phyloP scores from a whole-genome alignment of 64 coral and sea anemone species.

The Astreopora myriophthalma region DNA sequence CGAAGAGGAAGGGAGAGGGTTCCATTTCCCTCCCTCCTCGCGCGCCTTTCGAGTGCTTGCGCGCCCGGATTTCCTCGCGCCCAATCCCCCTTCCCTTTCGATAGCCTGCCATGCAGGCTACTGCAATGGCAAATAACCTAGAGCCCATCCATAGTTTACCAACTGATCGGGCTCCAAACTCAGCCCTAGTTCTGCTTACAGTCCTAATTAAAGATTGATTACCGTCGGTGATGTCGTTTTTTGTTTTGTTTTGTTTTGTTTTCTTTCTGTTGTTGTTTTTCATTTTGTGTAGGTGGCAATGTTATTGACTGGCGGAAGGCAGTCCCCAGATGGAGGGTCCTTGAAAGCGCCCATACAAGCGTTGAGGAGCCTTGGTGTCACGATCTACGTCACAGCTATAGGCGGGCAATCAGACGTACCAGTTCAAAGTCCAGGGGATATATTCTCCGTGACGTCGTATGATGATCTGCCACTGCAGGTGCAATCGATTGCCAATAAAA shows the following conservation, averaged over 20 bases:
- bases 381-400: constrained; percentile 62
- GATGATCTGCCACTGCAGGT: constrained; percentile 22
- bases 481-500: constrained; percentile 26
- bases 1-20: too few species aligned
- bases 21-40: too few species aligned
- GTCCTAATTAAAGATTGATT: too few species aligned
- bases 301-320: constrained; percentile 54
- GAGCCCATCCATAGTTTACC: too few species aligned
- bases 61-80: too few species aligned
- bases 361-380: constrained; percentile 46
- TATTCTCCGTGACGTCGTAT: constrained; percentile 40
- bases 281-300: constrained; percentile 2
- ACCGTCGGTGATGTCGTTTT: too few species aligned
- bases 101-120: too few species aligned
- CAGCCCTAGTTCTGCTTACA: too few species aligned
- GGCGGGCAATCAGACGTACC: constrained; percentile 35
- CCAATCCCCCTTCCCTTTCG: too few species aligned
- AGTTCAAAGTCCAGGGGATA: constrained; percentile 61
- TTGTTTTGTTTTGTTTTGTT: neutral
- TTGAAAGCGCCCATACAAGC: constrained; percentile 2
- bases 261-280: neutral
- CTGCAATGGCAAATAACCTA: too few species aligned
- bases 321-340: constrained; percentile 30
- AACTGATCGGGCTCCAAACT: too few species aligned
- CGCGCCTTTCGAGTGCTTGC: too few species aligned